Evolutionary conservation across 2,797 vertebrate genomes (phyloP).

Genomic region (Bufotes viridis): DNA sequence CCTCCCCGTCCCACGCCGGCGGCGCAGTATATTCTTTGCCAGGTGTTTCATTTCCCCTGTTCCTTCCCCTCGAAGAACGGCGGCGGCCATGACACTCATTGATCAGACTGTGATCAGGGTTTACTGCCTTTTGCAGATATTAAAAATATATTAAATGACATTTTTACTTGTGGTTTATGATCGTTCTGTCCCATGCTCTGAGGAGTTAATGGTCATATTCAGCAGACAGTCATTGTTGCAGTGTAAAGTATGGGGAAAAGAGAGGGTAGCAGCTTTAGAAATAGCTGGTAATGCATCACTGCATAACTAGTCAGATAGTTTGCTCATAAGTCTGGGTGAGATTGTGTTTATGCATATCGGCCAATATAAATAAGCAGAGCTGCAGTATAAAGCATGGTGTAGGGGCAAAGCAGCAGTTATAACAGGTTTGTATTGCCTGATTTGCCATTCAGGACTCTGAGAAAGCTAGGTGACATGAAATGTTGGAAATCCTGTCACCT

Average conservation of each 20-base stretch:
- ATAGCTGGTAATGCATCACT: not conserved
- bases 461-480: not conserved
- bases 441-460: not conserved
- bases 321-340: not conserved
- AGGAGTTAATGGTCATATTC: too few species aligned
- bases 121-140: not conserved
- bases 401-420: not conserved
- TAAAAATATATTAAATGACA: not conserved
- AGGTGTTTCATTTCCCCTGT: conserved; percentile 50
- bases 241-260: not conserved
- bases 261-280: not conserved
- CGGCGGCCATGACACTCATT: not conserved
- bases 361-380: not conserved
- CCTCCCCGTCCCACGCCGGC: not conserved
- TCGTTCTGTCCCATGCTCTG: too few species aligned
- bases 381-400: conserved; percentile 9
- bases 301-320: not conserved
- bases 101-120: not conserved
- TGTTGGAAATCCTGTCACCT: not conserved
- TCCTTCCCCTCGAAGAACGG: not conserved
- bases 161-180: too few species aligned
- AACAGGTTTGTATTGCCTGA: too few species aligned
- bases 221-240: not conserved
- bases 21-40: conserved; percentile 17
- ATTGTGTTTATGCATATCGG: not conserved